These are phyloP conservation scores for Melanotaenia maccullochi DNA, from an alignment of 2,797 vertebrate species.

Conservation along the genomic window DNA sequence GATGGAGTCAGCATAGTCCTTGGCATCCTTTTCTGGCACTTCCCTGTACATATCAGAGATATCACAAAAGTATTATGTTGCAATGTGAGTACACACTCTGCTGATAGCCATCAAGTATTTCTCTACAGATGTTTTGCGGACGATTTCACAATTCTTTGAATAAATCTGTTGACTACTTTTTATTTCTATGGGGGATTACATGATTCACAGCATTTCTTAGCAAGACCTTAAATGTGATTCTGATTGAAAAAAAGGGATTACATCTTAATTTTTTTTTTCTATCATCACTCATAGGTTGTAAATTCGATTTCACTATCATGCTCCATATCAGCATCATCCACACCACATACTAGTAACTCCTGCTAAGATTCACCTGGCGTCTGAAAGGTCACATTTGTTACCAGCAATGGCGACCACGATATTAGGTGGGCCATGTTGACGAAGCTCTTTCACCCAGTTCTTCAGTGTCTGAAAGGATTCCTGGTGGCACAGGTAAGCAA, in stretches of 20 bases:
- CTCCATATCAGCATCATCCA: not conserved
- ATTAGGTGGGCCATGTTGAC: conserved; percentile 95
- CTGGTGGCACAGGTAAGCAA: conserved; percentile 70
- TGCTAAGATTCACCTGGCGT: conserved; percentile 86
- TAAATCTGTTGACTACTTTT: not conserved
- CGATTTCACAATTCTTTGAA: conserved; percentile 24
- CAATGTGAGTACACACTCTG: conserved; percentile 29
- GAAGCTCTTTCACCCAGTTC: conserved; percentile 98
- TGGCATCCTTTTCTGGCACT: conserved; percentile 96
- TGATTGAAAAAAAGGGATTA: not conserved
- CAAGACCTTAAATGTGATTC: conserved; percentile 17
- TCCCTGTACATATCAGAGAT: conserved; percentile 83
- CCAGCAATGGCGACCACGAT: conserved; percentile 98
- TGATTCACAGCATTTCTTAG: not conserved
- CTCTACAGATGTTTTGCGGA: conserved; percentile 1
- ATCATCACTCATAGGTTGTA: not conserved
- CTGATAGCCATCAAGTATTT: conserved; percentile 27
- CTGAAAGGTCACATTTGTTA: conserved; percentile 97
- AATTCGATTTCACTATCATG: not conserved
- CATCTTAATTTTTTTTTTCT: not conserved
- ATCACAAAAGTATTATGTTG: conserved; percentile 28
- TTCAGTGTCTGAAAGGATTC: conserved; percentile 97
- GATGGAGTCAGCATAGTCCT: conserved; percentile 98
- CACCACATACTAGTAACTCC: not conserved
- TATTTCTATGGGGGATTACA: not conserved